Evolutionary conservation across 30 jellyfish, hydroid and myxozoan species (phyloP).

Genomic region (Chironex yamaguchii): DNA sequence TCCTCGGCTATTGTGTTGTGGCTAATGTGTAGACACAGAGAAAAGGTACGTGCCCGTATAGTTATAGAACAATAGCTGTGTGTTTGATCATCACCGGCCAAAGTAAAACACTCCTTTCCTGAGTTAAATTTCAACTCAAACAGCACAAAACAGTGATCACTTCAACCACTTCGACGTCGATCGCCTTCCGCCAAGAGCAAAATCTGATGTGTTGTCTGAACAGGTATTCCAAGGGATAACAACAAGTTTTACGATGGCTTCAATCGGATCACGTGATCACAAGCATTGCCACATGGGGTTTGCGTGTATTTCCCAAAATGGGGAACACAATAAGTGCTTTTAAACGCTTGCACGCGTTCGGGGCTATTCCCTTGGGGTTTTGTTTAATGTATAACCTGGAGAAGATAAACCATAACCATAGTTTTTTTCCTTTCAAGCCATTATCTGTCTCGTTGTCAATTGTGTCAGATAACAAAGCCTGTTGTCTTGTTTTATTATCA

Average conservation of each 20-base stretch:
- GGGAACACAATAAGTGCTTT: background rate
- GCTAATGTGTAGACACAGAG: background rate
- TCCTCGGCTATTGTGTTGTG: background rate
- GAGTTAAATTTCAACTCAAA: too few relatives aligned
- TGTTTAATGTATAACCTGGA: background rate
- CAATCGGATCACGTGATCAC: background rate
- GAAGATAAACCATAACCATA: too few relatives aligned
- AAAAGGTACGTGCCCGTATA: background rate
- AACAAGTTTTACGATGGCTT: background rate
- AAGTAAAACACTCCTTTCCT: background rate
- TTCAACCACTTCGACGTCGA: too few relatives aligned
- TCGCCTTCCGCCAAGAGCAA: background rate
- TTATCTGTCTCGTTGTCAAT: too few relatives aligned
- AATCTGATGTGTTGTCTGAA: background rate
- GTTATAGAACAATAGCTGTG: too few relatives aligned
- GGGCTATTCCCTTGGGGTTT: background rate
- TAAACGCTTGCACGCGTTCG: background rate
- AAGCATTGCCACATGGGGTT: conserved; percentile 1
- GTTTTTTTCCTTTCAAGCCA: too few relatives aligned
- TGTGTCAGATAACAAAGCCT: too few relatives aligned
- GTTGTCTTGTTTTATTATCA: too few relatives aligned
- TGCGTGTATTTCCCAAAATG: background rate
- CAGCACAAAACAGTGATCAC: too few relatives aligned
- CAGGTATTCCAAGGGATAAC: background rate
- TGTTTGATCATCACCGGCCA: too few relatives aligned